Conservation (phyloP, 2,797 vertebrate species). For the Typhlichthys eigenmanni region DNA sequence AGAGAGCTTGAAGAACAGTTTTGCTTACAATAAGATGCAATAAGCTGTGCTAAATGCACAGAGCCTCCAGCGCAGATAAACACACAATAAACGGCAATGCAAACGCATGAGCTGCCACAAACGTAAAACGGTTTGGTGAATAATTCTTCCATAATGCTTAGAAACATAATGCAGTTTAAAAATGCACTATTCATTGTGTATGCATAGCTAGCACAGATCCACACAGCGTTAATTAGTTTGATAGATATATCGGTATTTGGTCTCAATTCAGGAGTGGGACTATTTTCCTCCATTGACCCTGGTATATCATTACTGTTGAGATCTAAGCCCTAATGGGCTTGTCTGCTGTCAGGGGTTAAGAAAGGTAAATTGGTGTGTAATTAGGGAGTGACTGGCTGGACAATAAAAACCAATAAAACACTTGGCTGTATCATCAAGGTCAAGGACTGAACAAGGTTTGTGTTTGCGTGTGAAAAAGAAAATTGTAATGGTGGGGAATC, state of each 20-base stretch:
- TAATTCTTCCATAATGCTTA: constrained; percentile 31
- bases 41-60: constrained; percentile 44
- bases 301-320: neutral
- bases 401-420: neutral
- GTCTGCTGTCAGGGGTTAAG: constrained; percentile 11
- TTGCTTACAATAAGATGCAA: constrained; percentile 59
- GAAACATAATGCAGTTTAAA: constrained; percentile 8
- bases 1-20: constrained; percentile 51
- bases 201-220: constrained; percentile 4
- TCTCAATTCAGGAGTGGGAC: constrained; percentile 6
- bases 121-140: constrained; percentile 24
- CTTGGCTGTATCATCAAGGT: constrained; percentile 35
- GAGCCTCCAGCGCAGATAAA: constrained; percentile 53
- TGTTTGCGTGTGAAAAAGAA: constrained; percentile 38
- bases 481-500: constrained; percentile 43
- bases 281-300: constrained; percentile 9
- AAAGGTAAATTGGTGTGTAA: constrained; percentile 14
- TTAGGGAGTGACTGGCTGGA: constrained; percentile 16
- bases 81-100: constrained; percentile 30
- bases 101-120: constrained; percentile 35
- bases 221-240: constrained; percentile 9
- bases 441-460: constrained; percentile 15
- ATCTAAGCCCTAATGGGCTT: constrained; percentile 22
- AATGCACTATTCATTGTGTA: constrained; percentile 4
- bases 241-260: neutral